Base-by-base conservation (phyloP, 2,797 vertebrate genomes). In the Tadarida brasiliensis region DNA sequence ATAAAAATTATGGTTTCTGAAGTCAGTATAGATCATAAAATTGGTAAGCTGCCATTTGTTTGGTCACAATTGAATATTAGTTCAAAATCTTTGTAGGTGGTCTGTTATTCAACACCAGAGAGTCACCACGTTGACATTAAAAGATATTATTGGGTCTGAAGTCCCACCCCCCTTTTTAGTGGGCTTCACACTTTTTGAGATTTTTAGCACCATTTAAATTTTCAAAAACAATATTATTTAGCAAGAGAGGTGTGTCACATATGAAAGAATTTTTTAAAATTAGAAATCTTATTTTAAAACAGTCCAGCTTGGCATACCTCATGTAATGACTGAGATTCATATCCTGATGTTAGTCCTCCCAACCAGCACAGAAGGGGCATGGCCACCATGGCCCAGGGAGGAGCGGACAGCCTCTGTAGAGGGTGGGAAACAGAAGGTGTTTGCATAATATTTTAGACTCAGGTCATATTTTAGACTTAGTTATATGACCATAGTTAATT, bases 1-100 rank as follows among this genome's bases (percentile, higher is more conserved):
- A 22, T 78, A 85, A 90, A 81, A 94, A 77, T 86, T 24, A 76
- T 19, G 47, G 54, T 84, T 94, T 92, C 90, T 47, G 57, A 81
- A 74, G 81, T 87, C 35, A 87, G 61, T 82, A 54, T 63, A 76
- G 82, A 63, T 94, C 84, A 76, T 80, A 74, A 70, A 87, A 80
- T 70, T 83, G 71, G 81, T n/a, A 81, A 92, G 54, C 70, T 87
- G 76, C 71, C 71, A 39, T 87, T 91, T 90, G 33, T 77, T 81
- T 91, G 81, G 85, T 94, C 39, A 59, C 59, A 78, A 7, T 35
- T 83, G 51, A 87, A 73, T 4, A 0, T 92, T 74, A 83, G 56
- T 82, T 90, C 33, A 44, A 9, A 61, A 11, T 89, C 51, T 83
- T 57, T 70, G 56, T 70, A 47, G 92, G 71, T 87, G 54, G 35